phyloP scores from a whole-genome alignment of 2,888 invertebrate genomes.

The Caenorhabditis sp. region DNA sequence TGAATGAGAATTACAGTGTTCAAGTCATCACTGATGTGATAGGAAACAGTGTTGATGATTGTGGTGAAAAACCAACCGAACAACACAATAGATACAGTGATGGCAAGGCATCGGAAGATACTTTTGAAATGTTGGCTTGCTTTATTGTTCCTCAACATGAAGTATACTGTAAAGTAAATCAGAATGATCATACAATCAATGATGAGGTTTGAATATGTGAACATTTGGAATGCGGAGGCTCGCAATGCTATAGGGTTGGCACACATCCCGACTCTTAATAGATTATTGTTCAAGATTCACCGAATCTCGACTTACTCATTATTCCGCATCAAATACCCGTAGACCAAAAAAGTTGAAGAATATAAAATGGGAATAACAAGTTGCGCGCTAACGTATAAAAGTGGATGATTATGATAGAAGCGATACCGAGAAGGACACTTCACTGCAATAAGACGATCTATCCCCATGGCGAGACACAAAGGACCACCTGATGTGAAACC shows the following conservation, averaged over 20 bases:
- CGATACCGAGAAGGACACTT: conserved; percentile 42
- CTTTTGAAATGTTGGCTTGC: conserved; percentile 40
- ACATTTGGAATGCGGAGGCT: conserved; percentile 31
- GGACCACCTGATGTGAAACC: conserved; percentile 39
- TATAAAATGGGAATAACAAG: conserved; percentile 26
- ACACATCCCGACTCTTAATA: conserved; percentile 29
- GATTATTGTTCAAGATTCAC: background rate
- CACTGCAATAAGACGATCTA: conserved; percentile 46
- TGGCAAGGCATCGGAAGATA: conserved; percentile 39
- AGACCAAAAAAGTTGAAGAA: conserved; percentile 17
- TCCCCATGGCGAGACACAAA: conserved; percentile 38
- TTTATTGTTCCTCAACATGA: conserved; percentile 27
- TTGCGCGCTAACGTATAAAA: conserved; percentile 23
- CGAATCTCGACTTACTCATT: background rate
- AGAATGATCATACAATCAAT: conserved; percentile 29
- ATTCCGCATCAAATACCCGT: conserved; percentile 31
- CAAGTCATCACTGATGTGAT: conserved; percentile 12
- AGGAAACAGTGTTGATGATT: conserved; percentile 25
- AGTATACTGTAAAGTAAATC: conserved; percentile 26
- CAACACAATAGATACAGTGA: conserved; percentile 39
- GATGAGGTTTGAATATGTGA: conserved; percentile 31
- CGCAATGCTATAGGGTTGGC: conserved; percentile 35
- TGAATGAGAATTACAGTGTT: conserved; percentile 23
- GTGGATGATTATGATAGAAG: conserved; percentile 31
- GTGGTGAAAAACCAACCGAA: conserved; percentile 42